Percentiles rank a stretch among this genome's conserved stretches.
These are phyloP conservation scores for Euphonia xanthogaster DNA, from an alignment of 2,797 vertebrate species.

Conservation along the genomic window DNA sequence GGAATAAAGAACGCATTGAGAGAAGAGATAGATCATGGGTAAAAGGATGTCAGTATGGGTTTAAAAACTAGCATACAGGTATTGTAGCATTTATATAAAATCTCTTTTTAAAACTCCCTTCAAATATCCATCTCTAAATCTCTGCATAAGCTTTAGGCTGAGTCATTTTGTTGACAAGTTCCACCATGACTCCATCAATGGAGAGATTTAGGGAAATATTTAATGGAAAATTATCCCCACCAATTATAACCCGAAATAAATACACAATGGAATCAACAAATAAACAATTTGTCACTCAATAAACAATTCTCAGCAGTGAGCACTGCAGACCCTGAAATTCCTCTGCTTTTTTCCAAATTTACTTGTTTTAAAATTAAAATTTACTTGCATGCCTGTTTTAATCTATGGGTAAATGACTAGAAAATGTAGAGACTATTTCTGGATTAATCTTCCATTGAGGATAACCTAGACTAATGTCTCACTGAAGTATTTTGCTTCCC, in stretches of 20 bases:
- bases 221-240: neutral
- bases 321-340: neutral
- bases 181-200: neutral
- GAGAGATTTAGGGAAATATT: neutral
- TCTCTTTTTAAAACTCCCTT: neutral
- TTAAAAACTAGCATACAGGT: neutral
- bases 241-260: neutral
- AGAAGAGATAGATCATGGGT: neutral
- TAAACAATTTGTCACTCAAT: neutral
- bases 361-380: neutral
- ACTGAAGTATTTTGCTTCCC: neutral
- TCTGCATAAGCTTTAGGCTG: neutral
- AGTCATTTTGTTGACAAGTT: neutral
- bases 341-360: neutral
- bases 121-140: neutral
- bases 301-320: neutral
- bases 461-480: neutral
- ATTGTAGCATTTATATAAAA: neutral
- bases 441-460: constrained; percentile 45
- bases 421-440: constrained; percentile 14
- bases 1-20: neutral
- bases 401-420: neutral
- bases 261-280: neutral
- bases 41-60: neutral
- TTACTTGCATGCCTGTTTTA: neutral